Conservation (phyloP, 2,888 invertebrate species). For the Tetranychus piercei region DNA sequence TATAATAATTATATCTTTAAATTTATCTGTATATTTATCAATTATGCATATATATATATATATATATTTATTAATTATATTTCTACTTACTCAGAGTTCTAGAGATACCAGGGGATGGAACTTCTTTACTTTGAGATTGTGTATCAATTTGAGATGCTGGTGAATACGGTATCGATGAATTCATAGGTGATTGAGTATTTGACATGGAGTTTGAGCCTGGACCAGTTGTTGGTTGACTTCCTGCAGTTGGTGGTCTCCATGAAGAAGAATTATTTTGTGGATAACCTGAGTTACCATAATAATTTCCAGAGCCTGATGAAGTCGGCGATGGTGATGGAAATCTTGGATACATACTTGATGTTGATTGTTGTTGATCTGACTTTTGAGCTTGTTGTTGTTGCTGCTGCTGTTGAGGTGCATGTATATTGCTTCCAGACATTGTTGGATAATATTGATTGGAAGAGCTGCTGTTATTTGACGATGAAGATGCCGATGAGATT, state of each 20-base stretch:
- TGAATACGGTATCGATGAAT: slow-evolving; percentile 2
- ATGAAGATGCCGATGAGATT: slow-evolving; percentile 11
- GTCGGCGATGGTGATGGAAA: slow-evolving; percentile 4
- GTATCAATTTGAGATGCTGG: slow-evolving; percentile 13
- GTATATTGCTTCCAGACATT: slow-evolving; percentile 10
- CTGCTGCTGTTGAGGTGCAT: background rate
- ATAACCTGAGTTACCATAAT: slow-evolving; percentile 40
- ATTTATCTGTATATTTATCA: too few species aligned
- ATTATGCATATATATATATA: too few species aligned
- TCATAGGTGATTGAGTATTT: slow-evolving; percentile 18
- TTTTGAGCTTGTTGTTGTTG: slow-evolving; percentile 13
- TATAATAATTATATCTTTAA: too few species aligned
- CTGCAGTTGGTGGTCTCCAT: slow-evolving; percentile 7
- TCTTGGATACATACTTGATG: slow-evolving; percentile 4
- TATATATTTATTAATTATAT: too few species aligned
- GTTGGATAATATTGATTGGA: slow-evolving; percentile 8
- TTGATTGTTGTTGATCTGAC: slow-evolving; percentile 2
- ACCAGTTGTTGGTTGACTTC: background rate
- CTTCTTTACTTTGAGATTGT: slow-evolving; percentile 12
- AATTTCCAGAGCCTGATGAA: background rate
- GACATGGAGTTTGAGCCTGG: slow-evolving; percentile 13
- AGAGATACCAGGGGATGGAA: slow-evolving; percentile 6
- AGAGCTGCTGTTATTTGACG: slow-evolving; percentile 5
- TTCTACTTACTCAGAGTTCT: background rate
- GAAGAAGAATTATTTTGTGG: slow-evolving; percentile 48